Percentiles rank a stretch among this genome's conserved stretches.
Evolutionary conservation across 2,797 vertebrate species (phyloP).

Genomic region (Brachymystax lenok): DNA sequence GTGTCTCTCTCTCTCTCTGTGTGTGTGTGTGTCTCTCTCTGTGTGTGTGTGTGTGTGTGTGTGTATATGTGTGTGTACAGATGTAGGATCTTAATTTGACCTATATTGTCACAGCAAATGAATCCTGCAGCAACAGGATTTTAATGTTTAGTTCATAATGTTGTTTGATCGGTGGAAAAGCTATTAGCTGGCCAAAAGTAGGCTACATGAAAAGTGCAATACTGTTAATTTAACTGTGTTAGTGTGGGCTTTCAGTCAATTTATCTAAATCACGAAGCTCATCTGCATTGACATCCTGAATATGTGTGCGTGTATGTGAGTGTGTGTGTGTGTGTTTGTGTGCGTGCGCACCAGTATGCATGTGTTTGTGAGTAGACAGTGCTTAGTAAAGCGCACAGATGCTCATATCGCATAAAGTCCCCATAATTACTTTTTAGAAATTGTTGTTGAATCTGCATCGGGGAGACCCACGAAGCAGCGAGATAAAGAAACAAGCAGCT

Average conservation of each 20-base stretch:
- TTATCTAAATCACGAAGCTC: too few relatives aligned
- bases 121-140: too few relatives aligned
- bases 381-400: conserved; percentile 33
- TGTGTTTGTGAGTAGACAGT: conserved; percentile 11
- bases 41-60: not conserved
- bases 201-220: too few relatives aligned
- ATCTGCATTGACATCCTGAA: too few relatives aligned
- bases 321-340: conserved; percentile 4
- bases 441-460: conserved; percentile 40
- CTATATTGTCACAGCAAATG: too few relatives aligned
- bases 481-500: conserved; percentile 40
- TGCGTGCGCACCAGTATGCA: conserved; percentile 19
- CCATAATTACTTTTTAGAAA: conserved; percentile 50
- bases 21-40: not conserved
- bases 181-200: too few relatives aligned
- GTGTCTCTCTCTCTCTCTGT: too few relatives aligned
- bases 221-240: too few relatives aligned
- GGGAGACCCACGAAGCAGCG: conserved; percentile 35
- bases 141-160: too few relatives aligned
- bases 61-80: not conserved
- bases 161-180: too few relatives aligned
- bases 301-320: not conserved
- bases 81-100: too few relatives aligned
- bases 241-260: too few relatives aligned
- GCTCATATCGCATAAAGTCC: conserved; percentile 48